Evolutionary conservation across 1,140 invertebrate species (phyloP).

Genomic region (Drosophila orosa): DNA sequence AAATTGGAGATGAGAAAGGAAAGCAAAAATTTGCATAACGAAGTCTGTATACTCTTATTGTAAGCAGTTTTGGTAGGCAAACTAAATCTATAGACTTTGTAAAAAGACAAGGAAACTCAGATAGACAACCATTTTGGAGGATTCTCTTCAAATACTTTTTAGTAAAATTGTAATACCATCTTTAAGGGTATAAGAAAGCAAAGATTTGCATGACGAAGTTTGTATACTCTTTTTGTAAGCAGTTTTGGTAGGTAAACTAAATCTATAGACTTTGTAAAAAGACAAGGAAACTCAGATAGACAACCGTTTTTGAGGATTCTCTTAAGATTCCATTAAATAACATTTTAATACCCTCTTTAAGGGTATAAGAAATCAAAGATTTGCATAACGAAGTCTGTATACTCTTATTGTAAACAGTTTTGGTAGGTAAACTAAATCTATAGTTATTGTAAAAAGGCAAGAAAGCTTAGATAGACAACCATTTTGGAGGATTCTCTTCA

Average conservation of each 20-base stretch:
- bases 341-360: too few relatives aligned
- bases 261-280: not conserved
- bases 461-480: accelerated
- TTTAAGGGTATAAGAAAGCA: too few relatives aligned
- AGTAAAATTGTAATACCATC: too few relatives aligned
- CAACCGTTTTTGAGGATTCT: not conserved
- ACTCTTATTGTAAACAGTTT: not conserved
- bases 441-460: accelerated
- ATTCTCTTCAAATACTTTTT: not conserved
- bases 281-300: accelerated
- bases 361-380: not conserved
- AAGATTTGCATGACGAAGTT: not conserved
- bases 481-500: not conserved
- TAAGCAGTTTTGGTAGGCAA: not conserved
- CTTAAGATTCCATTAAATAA: not conserved
- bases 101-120: accelerated
- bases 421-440: not conserved
- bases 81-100: not conserved
- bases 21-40: not conserved
- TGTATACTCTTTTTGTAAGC: not conserved
- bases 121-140: not conserved
- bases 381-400: not conserved
- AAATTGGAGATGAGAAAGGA: not conserved
- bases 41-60: not conserved
- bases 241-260: not conserved